These are phyloP conservation scores for Drosophila carrolli DNA, from an alignment of 1,140 invertebrate genomes.

Conservation along the genomic window DNA sequence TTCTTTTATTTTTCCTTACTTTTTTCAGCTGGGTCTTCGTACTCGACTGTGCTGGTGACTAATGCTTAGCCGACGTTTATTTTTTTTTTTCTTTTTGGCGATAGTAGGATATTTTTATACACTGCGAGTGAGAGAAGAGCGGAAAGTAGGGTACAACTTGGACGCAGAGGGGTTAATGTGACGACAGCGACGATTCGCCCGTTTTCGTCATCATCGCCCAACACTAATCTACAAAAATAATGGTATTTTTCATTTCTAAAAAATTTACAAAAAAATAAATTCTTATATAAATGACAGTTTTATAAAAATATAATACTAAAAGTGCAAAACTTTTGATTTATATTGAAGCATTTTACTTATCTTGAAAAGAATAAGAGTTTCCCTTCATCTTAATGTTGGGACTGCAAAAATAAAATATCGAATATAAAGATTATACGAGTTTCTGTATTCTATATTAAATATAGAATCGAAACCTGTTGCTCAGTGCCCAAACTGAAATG, in stretches of 20 bases:
- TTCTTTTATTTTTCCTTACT: not conserved
- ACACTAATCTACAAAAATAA: conserved; percentile 25
- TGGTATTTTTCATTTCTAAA: not conserved
- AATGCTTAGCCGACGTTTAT: conserved; percentile 20
- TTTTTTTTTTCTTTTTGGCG: conserved; percentile 25
- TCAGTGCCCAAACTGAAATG: conserved; percentile 8
- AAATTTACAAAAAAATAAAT: not conserved
- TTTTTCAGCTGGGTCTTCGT: conserved; percentile 16
- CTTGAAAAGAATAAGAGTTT: not conserved
- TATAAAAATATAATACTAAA: too few relatives aligned
- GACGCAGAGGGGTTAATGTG: conserved; percentile 27
- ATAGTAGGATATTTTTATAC: conserved; percentile 54
- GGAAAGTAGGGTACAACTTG: conserved; percentile 11
- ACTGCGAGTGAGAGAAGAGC: conserved; percentile 1
- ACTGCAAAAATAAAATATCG: too few relatives aligned
- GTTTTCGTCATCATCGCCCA: conserved; percentile 33
- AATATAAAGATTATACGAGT: too few relatives aligned
- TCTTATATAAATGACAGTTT: not conserved
- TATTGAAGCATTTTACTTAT: too few relatives aligned
- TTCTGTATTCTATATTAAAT: not conserved
- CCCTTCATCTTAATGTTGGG: not conserved
- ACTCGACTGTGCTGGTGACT: conserved; percentile 30
- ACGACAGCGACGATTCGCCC: conserved; percentile 34
- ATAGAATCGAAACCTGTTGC: not conserved
- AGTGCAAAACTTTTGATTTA: too few relatives aligned